phyloP scores from a whole-genome alignment of 2,797 vertebrate species.

The Bovichtus diacanthus region DNA sequence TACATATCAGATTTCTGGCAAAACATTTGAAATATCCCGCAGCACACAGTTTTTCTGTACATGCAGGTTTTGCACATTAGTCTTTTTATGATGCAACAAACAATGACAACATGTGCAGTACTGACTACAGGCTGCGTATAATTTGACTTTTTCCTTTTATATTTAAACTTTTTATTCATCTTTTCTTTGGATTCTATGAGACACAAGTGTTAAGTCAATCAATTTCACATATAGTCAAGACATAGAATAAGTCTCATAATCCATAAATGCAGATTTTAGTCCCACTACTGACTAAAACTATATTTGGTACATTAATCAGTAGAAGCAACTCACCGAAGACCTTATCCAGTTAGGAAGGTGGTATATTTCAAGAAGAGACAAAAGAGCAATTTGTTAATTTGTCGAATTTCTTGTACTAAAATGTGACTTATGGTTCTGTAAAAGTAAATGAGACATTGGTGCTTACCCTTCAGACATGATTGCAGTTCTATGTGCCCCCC shows the following conservation, averaged over 20 bases:
- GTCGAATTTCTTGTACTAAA: not conserved
- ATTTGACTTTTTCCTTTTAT: not conserved
- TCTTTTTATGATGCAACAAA: not conserved
- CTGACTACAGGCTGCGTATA: not conserved
- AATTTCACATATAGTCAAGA: not conserved
- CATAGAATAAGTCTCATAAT: not conserved
- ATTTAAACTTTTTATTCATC: not conserved
- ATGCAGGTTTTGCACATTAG: not conserved
- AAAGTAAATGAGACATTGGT: not conserved
- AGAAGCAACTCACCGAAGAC: slow-evolving; percentile 52
- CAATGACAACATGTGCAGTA: not conserved
- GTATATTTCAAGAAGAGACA: slow-evolving; percentile 20
- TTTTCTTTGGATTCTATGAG: not conserved
- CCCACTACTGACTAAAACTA: not conserved
- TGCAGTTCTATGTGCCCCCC: slow-evolving; percentile 33
- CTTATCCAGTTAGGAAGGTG: slow-evolving; percentile 38
- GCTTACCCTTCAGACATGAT: slow-evolving; percentile 82
- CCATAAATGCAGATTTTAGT: not conserved
- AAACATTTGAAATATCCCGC: not conserved
- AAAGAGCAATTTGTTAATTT: slow-evolving; percentile 18
- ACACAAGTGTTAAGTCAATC: not conserved
- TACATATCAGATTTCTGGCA: slow-evolving; percentile 17
- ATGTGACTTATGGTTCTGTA: not conserved
- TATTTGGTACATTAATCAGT: not conserved
- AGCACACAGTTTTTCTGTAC: not conserved